A percentile compares a stretch with the other conserved stretches of the same genome.
phyloP scores from a whole-genome alignment of 2,113 vertebrate species.

The Campylorhamphus procurvoides region DNA sequence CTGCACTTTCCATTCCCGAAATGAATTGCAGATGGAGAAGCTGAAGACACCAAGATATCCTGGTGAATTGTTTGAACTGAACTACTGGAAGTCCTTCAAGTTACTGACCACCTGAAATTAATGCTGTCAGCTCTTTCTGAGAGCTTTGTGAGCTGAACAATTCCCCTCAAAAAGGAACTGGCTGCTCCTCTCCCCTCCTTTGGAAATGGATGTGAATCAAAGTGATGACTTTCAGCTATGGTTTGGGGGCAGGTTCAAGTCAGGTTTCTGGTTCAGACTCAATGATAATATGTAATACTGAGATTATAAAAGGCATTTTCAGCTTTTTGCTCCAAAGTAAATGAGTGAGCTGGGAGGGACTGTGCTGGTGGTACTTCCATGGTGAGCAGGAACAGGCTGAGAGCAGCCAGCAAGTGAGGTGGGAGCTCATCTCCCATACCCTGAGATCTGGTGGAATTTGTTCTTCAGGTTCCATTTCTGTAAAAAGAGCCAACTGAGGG shows the following conservation, averaged over 20 bases:
- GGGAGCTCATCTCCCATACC: fast-evolving
- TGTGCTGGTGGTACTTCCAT: fast-evolving
- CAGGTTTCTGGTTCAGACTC: neutral
- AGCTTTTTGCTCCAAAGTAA: neutral
- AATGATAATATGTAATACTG: neutral
- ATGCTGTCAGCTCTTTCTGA: neutral
- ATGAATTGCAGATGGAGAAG: neutral
- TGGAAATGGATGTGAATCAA: neutral
- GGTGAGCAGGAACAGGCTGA: neutral
- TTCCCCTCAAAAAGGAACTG: neutral
- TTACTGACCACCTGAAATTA: neutral
- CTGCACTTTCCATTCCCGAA: neutral
- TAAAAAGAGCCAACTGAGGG: neutral
- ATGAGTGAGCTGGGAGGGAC: neutral
- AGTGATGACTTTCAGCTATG: neutral
- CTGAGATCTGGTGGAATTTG: neutral
- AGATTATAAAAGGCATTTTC: neutral
- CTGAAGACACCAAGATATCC: neutral
- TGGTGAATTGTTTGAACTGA: neutral
- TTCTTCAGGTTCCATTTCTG: neutral
- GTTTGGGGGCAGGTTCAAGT: neutral
- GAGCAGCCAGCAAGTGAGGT: neutral
- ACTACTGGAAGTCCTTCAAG: neutral
- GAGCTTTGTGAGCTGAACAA: neutral
- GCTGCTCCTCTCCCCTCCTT: neutral